Percentiles rank a stretch among this genome's conserved stretches.
phyloP scores from a whole-genome alignment of 2,797 vertebrate species.

The Borostomias antarcticus region DNA sequence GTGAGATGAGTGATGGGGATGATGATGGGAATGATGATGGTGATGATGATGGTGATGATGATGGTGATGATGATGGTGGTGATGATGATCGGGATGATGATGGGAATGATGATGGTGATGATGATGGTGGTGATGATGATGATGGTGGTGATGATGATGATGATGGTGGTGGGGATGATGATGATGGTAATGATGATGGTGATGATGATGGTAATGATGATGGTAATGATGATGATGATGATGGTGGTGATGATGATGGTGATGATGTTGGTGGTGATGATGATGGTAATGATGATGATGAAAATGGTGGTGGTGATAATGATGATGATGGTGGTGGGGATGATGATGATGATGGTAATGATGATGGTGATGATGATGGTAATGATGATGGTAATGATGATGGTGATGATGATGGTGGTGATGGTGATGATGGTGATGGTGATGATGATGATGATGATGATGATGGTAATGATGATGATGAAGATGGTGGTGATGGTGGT shows the following conservation, averaged over 20 bases:
- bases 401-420: conserved; percentile 76
- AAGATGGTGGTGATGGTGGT: no score
- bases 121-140: not conserved
- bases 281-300: conserved; percentile 62
- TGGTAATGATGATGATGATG: no score
- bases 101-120: not conserved
- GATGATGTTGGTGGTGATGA: not conserved
- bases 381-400: not conserved
- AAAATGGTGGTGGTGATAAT: not conserved
- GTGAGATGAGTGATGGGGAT: conserved; percentile 55
- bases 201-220: not conserved
- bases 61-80: not conserved
- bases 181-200: not conserved
- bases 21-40: not conserved
- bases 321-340: not conserved
- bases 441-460: not conserved
- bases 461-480: not conserved
- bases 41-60: not conserved
- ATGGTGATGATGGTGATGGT: not conserved
- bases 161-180: no score
- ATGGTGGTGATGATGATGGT: no score
- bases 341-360: not conserved
- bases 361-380: no score
- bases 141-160: no score
- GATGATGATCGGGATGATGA: not conserved